phyloP scores from a whole-genome alignment of 2,888 invertebrate species.

The Bedellia somnulentella region DNA sequence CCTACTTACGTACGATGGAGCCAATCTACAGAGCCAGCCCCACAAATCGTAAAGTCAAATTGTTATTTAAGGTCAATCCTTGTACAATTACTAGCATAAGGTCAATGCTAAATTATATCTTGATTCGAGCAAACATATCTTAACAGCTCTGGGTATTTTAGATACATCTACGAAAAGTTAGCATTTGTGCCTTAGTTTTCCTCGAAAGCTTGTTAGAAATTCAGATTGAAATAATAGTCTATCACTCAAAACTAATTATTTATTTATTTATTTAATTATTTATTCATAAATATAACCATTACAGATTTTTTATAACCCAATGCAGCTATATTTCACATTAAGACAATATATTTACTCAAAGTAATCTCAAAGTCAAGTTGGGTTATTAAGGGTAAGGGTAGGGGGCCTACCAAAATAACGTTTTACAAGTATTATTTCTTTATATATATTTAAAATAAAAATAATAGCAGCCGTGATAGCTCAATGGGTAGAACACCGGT shows the following conservation, averaged over 20 bases:
- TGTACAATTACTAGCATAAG: constrained; percentile 17
- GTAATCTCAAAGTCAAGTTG: constrained; percentile 1
- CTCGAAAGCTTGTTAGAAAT: no score
- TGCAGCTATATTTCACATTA: no score
- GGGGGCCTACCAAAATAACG: neutral
- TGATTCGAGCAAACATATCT: no score
- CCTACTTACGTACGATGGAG: constrained; percentile 19
- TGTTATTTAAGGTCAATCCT: constrained; percentile 19
- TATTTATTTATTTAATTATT: no score
- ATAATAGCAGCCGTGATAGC: no score
- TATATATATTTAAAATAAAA: neutral
- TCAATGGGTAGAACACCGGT: no score
- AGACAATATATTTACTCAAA: neutral
- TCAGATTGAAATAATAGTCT: no score
- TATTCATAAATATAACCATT: no score
- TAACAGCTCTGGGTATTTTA: no score
- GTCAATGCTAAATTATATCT: constrained; percentile 37
- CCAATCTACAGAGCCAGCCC: constrained; percentile 14
- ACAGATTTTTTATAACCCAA: no score
- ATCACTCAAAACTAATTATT: no score
- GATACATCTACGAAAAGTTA: neutral
- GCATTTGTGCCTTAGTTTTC: neutral
- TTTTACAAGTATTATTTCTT: neutral
- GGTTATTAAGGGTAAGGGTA: neutral
- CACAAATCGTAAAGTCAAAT: constrained; percentile 33